These are phyloP conservation scores for Brenthis hecate DNA, from an alignment of 2,888 invertebrate genomes.

Conservation along the genomic window DNA sequence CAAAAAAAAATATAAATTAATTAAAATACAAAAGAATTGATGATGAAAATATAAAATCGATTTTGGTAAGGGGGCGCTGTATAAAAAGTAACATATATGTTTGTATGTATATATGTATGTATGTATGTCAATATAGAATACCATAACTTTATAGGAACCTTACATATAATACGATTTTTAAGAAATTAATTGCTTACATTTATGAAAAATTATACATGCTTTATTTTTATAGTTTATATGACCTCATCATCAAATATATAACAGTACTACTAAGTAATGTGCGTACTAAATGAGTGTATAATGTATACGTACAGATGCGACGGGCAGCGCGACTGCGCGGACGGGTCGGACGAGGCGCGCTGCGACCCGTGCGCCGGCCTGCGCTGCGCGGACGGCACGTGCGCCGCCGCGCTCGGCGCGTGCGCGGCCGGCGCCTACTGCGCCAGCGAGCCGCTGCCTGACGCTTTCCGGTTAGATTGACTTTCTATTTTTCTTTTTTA, in stretches of 20 bases:
- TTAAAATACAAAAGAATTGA: too few relatives aligned
- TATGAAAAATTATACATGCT: background rate
- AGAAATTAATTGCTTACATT: too few relatives aligned
- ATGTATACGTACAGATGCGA: constrained; percentile 82
- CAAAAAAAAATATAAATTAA: too few relatives aligned
- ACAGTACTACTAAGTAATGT: too few relatives aligned
- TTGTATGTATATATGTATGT: too few relatives aligned
- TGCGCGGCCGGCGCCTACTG: constrained; percentile 75
- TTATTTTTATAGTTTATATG: background rate
- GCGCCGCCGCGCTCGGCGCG: constrained; percentile 86
- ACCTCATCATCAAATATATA: too few relatives aligned
- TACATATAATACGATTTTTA: too few relatives aligned
- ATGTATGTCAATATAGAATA: too few relatives aligned
- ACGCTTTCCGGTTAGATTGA: constrained; percentile 37
- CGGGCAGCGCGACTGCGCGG: constrained; percentile 90
- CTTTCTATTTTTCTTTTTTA: background rate
- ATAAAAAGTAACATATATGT: too few relatives aligned
- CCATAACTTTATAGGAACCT: too few relatives aligned
- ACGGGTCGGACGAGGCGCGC: constrained; percentile 86
- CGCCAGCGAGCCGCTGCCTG: constrained; percentile 38
- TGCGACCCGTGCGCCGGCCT: constrained; percentile 75
- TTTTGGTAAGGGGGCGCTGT: too few relatives aligned
- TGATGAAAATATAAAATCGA: too few relatives aligned
- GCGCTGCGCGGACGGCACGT: constrained; percentile 85
- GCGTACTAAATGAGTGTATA: background rate